Evolutionary conservation across 2,797 vertebrate genomes (phyloP), one percentile per base, ranked within the genome.

Genomic region (Kryptolebias ocellatus): DNA sequence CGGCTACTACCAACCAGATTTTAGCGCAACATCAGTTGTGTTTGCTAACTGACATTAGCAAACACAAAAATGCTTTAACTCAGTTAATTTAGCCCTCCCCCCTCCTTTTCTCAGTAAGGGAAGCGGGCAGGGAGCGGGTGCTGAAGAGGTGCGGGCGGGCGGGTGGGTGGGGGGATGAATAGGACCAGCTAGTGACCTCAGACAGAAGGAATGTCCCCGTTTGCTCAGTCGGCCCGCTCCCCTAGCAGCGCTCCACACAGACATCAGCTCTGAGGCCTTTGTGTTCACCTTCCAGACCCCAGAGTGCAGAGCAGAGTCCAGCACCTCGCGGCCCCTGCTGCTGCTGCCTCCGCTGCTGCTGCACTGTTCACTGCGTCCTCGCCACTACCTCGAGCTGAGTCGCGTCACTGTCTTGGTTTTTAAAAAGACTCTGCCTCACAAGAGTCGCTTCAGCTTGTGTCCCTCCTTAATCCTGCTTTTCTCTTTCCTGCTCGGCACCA

Each of bases 141-240:
- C 85, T 84, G 79, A 83, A 83, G 89, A 90, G 93, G 93, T 88
- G 94, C 85, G 83, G 91, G 92, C 9, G 37, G 37, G 37, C 9
- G 31, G 31, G 31, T 11, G 81, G 63, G 90, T 77, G 70, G 71
- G 68, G 92, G 91, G 91, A 89, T 96, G 95, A 96, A 96, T 94
- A 93, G 95, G 94, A 95, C 94, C 94, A 95, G 94, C 94, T 92
- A 93, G 95, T 96, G 95, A 97, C 95, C 96, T 97, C 95, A 96
- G 95, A 84, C 94, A 90, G 88, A 95, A 96, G 92, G 96, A 96
- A 97, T 96, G 96, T 95, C 94, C 95, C 95, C 94, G 94, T 96
- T 96, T 96, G 94, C 93, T 94, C 94, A 95, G 93, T 93, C 90
- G 90, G 91, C 92, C 91, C 89, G 89, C 89, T 92, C 89, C 90